Percentiles rank a stretch among this genome's conserved stretches.
Evolutionary conservation across 2,888 invertebrate genomes (phyloP).

Genomic region (Mamestra brassicae): DNA sequence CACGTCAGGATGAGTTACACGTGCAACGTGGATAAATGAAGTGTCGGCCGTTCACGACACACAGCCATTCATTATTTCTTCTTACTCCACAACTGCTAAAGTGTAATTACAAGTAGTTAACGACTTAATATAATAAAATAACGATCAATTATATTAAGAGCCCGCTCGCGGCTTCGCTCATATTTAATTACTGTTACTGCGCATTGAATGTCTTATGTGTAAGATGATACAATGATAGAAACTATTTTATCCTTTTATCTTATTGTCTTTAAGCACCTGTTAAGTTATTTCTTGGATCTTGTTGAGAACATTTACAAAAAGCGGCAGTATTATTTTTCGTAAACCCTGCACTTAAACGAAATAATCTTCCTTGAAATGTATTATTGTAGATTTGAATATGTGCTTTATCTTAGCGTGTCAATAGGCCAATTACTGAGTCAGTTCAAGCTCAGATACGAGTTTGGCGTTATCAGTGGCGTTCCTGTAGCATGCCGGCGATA

Average conservation of each 20-base stretch:
- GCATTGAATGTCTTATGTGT: slow-evolving; percentile 25
- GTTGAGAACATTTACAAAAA: slow-evolving; percentile 8
- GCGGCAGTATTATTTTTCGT: neutral
- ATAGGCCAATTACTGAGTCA: neutral
- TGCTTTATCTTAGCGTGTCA: neutral
- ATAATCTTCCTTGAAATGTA: neutral
- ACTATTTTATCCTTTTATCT: neutral
- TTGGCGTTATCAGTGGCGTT: slow-evolving; percentile 3
- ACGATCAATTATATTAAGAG: slow-evolving; percentile 33
- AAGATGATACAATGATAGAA: neutral
- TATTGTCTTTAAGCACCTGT: neutral
- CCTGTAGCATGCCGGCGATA: neutral
- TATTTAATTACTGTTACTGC: slow-evolving; percentile 26
- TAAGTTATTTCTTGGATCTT: neutral
- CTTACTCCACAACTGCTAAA: slow-evolving; percentile 33
- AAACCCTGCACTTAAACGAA: neutral
- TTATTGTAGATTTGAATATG: neutral
- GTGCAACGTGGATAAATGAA: slow-evolving; percentile 58
- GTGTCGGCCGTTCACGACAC: slow-evolving; percentile 44
- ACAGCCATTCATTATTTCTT: slow-evolving; percentile 47
- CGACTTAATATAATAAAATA: slow-evolving; percentile 35
- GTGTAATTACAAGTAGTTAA: slow-evolving; percentile 42
- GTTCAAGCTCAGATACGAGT: neutral
- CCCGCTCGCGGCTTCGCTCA: slow-evolving; percentile 1
- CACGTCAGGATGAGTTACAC: slow-evolving; percentile 49